A percentile compares a stretch with the other conserved stretches of the same genome.
Conservation (phyloP, 2,797 vertebrate genomes). For the Leptoclinus maculatus region DNA sequence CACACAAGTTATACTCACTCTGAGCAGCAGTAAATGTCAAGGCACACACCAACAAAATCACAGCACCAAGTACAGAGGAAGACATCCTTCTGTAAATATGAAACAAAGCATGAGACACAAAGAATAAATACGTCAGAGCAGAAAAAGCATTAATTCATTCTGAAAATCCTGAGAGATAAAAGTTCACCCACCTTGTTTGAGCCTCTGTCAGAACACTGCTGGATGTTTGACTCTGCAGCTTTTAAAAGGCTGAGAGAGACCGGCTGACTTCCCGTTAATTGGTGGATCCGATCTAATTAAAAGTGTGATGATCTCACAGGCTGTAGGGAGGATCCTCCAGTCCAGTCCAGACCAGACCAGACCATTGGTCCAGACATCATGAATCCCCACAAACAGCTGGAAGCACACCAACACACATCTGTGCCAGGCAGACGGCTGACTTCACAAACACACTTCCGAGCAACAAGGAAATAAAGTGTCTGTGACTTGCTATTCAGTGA, state of each 20-base stretch:
- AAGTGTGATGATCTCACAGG: slow-evolving; percentile 74
- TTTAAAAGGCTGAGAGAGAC: slow-evolving; percentile 69
- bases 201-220: slow-evolving; percentile 40
- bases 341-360: slow-evolving; percentile 18
- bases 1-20: slow-evolving; percentile 69
- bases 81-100: slow-evolving; percentile 64
- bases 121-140: not conserved
- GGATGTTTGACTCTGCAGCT: slow-evolving; percentile 35
- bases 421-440: slow-evolving; percentile 72
- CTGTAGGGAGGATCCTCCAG: slow-evolving; percentile 68
- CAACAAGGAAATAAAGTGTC: slow-evolving; percentile 21
- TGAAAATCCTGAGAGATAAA: not conserved
- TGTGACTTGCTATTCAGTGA: slow-evolving; percentile 23
- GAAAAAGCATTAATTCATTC: not conserved
- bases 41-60: slow-evolving; percentile 61
- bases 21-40: slow-evolving; percentile 60
- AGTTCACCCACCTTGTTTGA: slow-evolving; percentile 41
- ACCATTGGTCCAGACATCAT: slow-evolving; percentile 61
- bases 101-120: slow-evolving; percentile 31
- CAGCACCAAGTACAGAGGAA: slow-evolving; percentile 39
- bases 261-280: slow-evolving; percentile 60
- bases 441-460: slow-evolving; percentile 57
- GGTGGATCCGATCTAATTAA: slow-evolving; percentile 69
- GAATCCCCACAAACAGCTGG: slow-evolving; percentile 71
- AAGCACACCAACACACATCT: slow-evolving; percentile 73